A percentile compares a stretch with the other conserved stretches of the same genome.
Evolutionary conservation across 1,140 invertebrate species (phyloP).

Genomic region (Cephus cinctus): DNA sequence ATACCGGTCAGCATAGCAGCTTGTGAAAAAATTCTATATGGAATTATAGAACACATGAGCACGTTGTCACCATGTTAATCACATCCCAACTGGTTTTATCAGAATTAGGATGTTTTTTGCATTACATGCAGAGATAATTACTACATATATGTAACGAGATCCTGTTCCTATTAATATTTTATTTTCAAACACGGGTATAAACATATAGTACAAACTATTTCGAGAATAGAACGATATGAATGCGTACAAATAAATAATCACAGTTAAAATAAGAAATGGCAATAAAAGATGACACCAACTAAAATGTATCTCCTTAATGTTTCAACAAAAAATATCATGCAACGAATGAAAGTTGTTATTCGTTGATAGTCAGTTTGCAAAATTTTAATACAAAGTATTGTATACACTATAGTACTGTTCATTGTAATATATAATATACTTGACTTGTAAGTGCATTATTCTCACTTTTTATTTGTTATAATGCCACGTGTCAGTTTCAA

Average conservation of each 20-base stretch:
- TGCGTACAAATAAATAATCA: slow-evolving; percentile 18
- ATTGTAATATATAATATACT: background rate
- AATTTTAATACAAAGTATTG: background rate
- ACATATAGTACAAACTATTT: background rate
- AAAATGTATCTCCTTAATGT: background rate
- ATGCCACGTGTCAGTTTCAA: background rate
- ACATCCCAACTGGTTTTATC: no score
- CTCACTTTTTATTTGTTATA: background rate
- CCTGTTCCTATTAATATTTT: background rate
- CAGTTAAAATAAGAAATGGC: slow-evolving; percentile 20
- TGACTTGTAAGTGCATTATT: background rate
- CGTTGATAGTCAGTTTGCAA: background rate
- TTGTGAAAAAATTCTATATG: no score
- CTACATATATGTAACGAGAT: background rate
- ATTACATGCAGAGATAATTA: background rate
- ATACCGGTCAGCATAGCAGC: no score
- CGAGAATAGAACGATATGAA: background rate
- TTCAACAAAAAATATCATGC: background rate
- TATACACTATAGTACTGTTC: background rate
- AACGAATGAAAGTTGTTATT: background rate
- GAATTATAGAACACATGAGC: no score
- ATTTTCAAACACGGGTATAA: background rate
- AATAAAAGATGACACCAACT: slow-evolving; percentile 11
- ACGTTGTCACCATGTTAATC: no score
- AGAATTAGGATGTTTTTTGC: no score